Base-by-base conservation (phyloP, 2,113 vertebrate genomes). In the Saimiri boliviensis region DNA sequence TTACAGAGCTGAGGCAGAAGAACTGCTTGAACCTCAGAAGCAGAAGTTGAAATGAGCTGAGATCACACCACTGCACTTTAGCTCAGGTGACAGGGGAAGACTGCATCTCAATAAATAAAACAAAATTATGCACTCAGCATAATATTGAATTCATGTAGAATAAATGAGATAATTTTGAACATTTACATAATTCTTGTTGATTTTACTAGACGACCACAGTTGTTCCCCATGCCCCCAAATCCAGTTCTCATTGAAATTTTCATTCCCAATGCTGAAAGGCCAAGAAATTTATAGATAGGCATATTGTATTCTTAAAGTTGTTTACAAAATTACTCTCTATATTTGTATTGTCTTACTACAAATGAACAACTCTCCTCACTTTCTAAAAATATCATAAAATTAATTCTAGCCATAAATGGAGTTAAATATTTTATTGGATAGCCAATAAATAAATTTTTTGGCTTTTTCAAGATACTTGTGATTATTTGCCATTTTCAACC, bases 291-390 rank as follows among this genome's bases (percentile, higher is more conserved):
- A 82, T 20, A 86, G 13, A 94, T 77, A 80, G 1, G 9, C 8
- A 80, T 54, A 60, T 6, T 49, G 6, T 70, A 89, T 91, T 93
- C 56, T 82, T 86, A 79, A 91, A 77, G 23, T 23, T 25, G 23
- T 89, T n/a, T 58, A 0, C 3, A 37, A 76, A 70, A 73, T 68
- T 3, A 71, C 60, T 32, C 80, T 49, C 7, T 73, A 76, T 77
- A 86, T 86, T 74, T 93, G n/a, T 56, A 93, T 97, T 73, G 45
- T 89, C 94, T 94, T 93, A 35, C 82, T 68, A 70, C 27, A 85
- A 95, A 82, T 79, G 58, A 96, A 92, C 23, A 86, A 86, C 32
- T 40, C 25, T 86, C 20, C 21, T 92, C 40, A 96, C 49, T 91
- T 93, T 89, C 60, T 95, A 60, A 32, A 86, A 93, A 91, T 71